phyloP scores from a whole-genome alignment of 2,113 vertebrate genomes.

The Chamaea fasciata region DNA sequence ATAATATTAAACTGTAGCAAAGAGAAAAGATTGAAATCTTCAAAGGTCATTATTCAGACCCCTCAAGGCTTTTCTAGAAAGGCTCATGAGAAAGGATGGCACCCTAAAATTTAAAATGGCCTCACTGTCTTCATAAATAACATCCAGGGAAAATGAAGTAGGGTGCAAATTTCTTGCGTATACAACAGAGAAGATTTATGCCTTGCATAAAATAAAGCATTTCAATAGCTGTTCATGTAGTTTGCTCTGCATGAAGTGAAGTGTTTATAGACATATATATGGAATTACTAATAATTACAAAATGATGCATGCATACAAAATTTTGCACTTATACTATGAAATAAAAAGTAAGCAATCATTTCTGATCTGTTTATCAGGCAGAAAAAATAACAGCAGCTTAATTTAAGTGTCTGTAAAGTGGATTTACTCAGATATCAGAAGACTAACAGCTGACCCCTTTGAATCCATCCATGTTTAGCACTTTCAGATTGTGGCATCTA shows the following conservation, averaged over 20 bases:
- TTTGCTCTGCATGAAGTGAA: neutral
- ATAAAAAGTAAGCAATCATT: neutral
- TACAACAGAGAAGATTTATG: neutral
- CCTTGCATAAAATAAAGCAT: neutral
- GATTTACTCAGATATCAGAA: neutral
- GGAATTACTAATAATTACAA: neutral
- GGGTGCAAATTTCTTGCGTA: neutral
- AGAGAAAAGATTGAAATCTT: neutral
- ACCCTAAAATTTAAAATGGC: neutral
- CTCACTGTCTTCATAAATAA: neutral
- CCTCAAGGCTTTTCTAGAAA: neutral
- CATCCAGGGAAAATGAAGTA: neutral
- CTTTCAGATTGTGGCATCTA: neutral
- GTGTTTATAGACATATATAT: neutral
- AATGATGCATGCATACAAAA: neutral
- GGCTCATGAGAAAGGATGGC: neutral
- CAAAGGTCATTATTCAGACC: neutral
- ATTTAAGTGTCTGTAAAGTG: neutral
- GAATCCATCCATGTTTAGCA: neutral
- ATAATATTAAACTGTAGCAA: neutral
- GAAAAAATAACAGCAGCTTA: neutral
- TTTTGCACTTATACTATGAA: neutral
- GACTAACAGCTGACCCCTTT: neutral
- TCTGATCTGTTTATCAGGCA: neutral
- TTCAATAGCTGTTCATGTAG: neutral